Percentiles rank a stretch among this genome's conserved stretches.
Conservation (phyloP, 2,888 invertebrate species). For the Electrophaes corylata region DNA sequence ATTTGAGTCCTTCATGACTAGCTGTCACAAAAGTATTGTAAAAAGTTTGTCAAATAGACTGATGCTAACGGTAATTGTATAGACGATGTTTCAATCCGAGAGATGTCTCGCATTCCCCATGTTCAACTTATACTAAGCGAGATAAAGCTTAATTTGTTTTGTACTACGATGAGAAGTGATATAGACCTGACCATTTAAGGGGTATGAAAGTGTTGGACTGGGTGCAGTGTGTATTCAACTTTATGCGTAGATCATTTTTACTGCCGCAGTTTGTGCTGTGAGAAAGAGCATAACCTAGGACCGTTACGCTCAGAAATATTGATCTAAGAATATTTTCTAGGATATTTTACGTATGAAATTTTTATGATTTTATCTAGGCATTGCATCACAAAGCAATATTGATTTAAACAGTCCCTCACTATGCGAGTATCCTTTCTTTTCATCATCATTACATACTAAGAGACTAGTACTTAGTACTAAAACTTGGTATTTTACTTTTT, state of each 20-base stretch:
- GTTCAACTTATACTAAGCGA: background rate
- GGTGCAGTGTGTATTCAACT: slow-evolving; percentile 45
- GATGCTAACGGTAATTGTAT: too few species aligned
- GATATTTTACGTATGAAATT: background rate
- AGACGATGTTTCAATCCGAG: too few species aligned
- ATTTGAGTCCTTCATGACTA: too few species aligned
- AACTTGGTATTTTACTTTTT: too few species aligned
- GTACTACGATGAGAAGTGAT: background rate
- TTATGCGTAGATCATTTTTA: slow-evolving; percentile 59
- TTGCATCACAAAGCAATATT: too few species aligned
- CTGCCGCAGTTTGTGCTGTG: slow-evolving; percentile 41
- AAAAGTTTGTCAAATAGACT: too few species aligned
- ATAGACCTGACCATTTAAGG: slow-evolving; percentile 3
- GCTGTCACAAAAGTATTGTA: too few species aligned
- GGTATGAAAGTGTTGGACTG: slow-evolving; percentile 24
- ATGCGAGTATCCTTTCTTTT: too few species aligned
- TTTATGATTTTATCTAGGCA: background rate
- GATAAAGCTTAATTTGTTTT: background rate
- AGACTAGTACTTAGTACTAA: too few species aligned
- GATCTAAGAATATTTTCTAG: slow-evolving; percentile 24
- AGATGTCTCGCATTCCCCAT: too few species aligned
- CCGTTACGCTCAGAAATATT: slow-evolving; percentile 31
- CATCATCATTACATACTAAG: too few species aligned
- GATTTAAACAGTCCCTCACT: too few species aligned
- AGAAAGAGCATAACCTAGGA: slow-evolving; percentile 21